Base-by-base conservation (phyloP, 1,140 invertebrate genomes). In the Stegodyphus mimosarum region DNA sequence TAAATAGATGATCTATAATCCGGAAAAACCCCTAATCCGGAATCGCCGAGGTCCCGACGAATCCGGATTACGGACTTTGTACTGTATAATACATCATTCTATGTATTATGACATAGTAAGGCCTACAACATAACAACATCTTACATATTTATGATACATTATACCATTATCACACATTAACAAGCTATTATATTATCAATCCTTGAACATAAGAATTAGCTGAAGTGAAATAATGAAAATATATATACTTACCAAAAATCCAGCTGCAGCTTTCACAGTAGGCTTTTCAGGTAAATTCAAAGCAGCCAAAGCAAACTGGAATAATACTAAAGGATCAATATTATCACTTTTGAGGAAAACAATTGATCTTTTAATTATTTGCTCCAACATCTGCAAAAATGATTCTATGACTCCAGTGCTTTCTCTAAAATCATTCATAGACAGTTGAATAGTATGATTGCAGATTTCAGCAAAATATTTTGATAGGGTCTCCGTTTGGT, bases 281-380 rank as follows among this genome's bases (percentile, higher is more conserved):
- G 91, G 90, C 80, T 91, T 89, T 90, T 95, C 94, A 87, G 93
- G 92, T 83, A 94, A 88, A 48, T 90, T 89, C 77, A 95, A 90
- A 84, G 92, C 92, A 60, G 90, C 79, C 69, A 92, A 91, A 66
- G 91, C 93, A 87, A 85, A 87, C 11, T 83, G 72, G 69, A 70
- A 87, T 15, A 87, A n/a, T 9, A 71, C 79, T 49, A 70, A 17
- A 71, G 86, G 67, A 78, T 84, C 63, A 17, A 78, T 63, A 52
- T 67, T 33, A 50, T 81, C 79, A 84, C 53, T 49, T 60, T 84
- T 78, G 15, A 83, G 79, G 75, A 87, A 85, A 17, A 69, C 15
- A 7, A 74, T 51, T 7, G 76, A 70, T 60, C 63, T 83, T 17
- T 66, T 83, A 10, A 87, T 66, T 15, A 87, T 66, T 10, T 87